Evolutionary conservation across 2,113 vertebrate species (phyloP), one percentile per base, ranked within the genome.

Genomic region (Phrynocephalus versicolor): DNA sequence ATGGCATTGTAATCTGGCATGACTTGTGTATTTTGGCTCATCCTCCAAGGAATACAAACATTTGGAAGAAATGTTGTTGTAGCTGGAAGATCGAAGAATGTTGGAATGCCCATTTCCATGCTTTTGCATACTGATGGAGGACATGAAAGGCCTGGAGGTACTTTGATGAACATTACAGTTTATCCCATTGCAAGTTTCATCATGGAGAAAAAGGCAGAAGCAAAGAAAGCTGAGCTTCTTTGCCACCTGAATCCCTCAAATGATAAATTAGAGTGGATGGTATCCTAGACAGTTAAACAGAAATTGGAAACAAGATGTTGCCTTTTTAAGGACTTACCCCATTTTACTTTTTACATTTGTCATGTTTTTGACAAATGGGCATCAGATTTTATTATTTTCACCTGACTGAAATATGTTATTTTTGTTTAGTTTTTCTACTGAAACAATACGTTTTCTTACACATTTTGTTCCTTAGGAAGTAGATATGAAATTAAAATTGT

Each of bases 31-130:
- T 62, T 83, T 64, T 64, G 82, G 67, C 60, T 4, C 78, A 8
- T 13, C 3, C 64, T 87, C 2, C 65, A 95, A 99, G 98, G 98
- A 85, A 98, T 98, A 87, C 95, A 97, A 87, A 98, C 98, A 1
- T 96, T 97, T 94, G 98, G 98, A 55, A 98, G 97, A 94, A 98
- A 98, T 69, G 98, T 99, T 83, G 94, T 99, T 83, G 97, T 99
- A 8, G 97, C 95, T 21, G 98, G 98, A 87, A 96, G 98, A 90
- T 99, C 98, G 14, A 98, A 98, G 96, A 98, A 99, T 58, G 97
- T 98, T 62, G 98, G 98, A 83, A 97, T 99, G 98, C 98, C 98
- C 4, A 98, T 99, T 37, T 97, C 98, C 30, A 98, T 98, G 97
- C 95, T 99, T 87, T 90, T 99, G 70, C 98, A 98, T 89, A 97